Base-by-base conservation (phyloP, 2,113 vertebrate species). In the Sterna hirundo region DNA sequence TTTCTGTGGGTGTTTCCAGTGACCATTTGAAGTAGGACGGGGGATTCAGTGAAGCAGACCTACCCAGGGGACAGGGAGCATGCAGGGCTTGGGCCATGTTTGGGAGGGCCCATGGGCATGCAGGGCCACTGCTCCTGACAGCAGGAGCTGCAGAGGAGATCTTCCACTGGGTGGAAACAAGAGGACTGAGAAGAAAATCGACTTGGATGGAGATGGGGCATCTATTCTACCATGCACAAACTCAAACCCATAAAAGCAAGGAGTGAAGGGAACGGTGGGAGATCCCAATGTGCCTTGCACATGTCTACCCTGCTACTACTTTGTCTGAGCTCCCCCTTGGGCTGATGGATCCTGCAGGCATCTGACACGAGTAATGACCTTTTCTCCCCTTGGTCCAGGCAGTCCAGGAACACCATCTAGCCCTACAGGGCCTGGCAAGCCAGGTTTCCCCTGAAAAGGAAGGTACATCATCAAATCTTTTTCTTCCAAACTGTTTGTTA, bases 381-480 rank as follows among this genome's bases (percentile, higher is more conserved):
- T 98, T 62, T 98, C 97, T 86, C 99, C 99, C 94, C 98, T 98
- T 47, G 96, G 96, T 83, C 99, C 99, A 36, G 97, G 86, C 64
- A 97, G 36, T 70, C 99, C 99, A 88, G 98, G 97, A 27, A 95
- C 46, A 44, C 99, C 99, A 93, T 98, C 98, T 29, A 98, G 90
- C 11, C 98, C 99, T 57, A 98, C 98, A 23, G 98, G 98, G 70
- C 99, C 99, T 65, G 98, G 98, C 79, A 99, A 97, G 52, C 99
- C 99, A 42, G 98, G 96, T 52, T 96, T 94, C 46, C 99, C 99
- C 99, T 99, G 60, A 26, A 96, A 92, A 90, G 14, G 30, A 93
- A 74, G 44, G 91, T 8, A 49, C 10, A 42, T 29, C 10, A 38
- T 80, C 38, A 81, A 25, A 16, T n/a, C 13, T 49, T 88, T 54